Conservation (phyloP, 1,140 invertebrate genomes). For the Drosophila insularis region DNA sequence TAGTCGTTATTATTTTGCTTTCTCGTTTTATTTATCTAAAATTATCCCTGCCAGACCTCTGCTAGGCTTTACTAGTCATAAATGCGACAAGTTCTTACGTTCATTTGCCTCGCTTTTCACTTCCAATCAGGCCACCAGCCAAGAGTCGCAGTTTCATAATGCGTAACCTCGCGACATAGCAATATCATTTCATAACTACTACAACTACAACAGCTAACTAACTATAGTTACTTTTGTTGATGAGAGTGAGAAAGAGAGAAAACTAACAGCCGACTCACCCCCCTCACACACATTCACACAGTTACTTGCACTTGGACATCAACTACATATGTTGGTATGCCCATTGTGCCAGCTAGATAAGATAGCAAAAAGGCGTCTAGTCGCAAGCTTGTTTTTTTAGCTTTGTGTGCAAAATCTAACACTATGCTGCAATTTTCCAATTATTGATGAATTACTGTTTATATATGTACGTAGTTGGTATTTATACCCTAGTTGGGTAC, state of each 20-base stretch:
- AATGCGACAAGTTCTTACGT: not conserved
- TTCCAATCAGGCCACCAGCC: constrained; percentile 33
- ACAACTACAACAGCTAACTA: constrained; percentile 1
- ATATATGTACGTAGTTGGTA: too few relatives aligned
- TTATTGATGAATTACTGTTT: not conserved
- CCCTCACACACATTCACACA: not conserved
- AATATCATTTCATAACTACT: constrained; percentile 33
- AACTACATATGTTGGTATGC: constrained; percentile 22
- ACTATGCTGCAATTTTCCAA: not conserved
- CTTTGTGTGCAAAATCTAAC: constrained; percentile 35
- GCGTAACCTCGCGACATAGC: constrained; percentile 16
- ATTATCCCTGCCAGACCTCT: too few relatives aligned
- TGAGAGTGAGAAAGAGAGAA: not conserved
- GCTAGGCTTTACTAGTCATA: not conserved
- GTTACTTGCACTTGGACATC: constrained; percentile 23
- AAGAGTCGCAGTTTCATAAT: constrained; percentile 37
- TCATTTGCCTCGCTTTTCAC: not conserved
- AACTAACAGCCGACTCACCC: not conserved
- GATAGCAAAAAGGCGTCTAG: constrained; percentile 44
- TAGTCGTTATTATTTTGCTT: not conserved
- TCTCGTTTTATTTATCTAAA: not conserved
- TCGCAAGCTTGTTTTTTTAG: not conserved
- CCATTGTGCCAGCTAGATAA: constrained; percentile 23
- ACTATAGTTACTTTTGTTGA: not conserved
- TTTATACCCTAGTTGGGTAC: not conserved